Conservation (phyloP, 2,113 vertebrate genomes). For the Cavia porcellus region DNA sequence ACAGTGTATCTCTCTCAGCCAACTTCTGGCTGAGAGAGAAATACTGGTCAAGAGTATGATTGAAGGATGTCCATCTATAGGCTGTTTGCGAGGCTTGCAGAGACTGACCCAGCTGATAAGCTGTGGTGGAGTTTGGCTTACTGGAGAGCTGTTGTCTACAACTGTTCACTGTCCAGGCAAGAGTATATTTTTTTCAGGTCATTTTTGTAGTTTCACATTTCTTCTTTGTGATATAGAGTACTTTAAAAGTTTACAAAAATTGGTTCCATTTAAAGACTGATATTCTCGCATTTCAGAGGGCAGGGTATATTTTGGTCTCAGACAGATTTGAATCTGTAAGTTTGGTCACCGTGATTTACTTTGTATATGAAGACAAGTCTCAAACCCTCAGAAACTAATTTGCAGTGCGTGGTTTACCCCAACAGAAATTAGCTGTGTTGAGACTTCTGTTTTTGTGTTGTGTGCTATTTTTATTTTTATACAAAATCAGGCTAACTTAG, state of each 20-base stretch:
- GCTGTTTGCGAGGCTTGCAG: slow-evolving; percentile 15
- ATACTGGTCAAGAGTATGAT: not conserved
- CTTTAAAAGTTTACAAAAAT: slow-evolving; percentile 44
- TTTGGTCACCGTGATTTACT: not conserved
- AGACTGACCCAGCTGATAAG: not conserved
- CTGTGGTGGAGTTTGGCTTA: not conserved
- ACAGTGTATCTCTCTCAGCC: not conserved
- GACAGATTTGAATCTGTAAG: not conserved
- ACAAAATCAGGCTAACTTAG: not conserved
- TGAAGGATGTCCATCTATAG: not conserved
- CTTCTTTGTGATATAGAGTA: not conserved
- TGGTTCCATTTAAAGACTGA: not conserved
- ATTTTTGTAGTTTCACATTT: not conserved
- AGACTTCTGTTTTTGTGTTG: not conserved
- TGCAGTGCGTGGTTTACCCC: not conserved
- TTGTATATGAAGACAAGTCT: not conserved
- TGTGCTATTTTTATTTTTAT: not conserved
- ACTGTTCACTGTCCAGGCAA: slow-evolving; percentile 7
- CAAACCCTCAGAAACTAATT: not conserved
- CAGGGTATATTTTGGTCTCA: not conserved
- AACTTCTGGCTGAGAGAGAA: not conserved
- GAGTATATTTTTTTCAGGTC: slow-evolving; percentile 8
- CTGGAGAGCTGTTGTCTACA: not conserved
- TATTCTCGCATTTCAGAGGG: not conserved
- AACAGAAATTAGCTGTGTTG: not conserved